Evolutionary conservation across 2,888 invertebrate genomes (phyloP).

Genomic region (Euspilapteryx auroguttella): DNA sequence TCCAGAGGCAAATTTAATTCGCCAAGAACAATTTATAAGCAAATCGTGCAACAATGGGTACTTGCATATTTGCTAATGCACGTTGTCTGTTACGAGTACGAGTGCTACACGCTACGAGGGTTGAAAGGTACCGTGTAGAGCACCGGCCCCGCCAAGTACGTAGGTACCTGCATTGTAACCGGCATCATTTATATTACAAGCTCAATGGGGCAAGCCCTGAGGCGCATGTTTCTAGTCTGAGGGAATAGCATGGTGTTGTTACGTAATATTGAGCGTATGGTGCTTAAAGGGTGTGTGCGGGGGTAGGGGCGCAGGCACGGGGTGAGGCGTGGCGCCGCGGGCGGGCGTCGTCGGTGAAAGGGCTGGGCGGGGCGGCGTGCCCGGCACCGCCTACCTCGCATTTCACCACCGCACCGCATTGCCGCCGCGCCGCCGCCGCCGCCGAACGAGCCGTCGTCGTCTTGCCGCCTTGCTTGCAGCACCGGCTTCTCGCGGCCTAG

Average conservation of each 20-base stretch:
- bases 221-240: conserved; percentile 32
- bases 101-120: conserved; percentile 11
- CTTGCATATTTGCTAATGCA: conserved; percentile 27
- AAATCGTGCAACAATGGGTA: conserved; percentile 22
- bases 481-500: conserved; percentile 42
- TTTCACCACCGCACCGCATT: conserved; percentile 36
- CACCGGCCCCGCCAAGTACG: conserved; percentile 1
- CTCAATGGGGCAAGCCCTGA: conserved; percentile 35
- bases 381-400: conserved; percentile 42
- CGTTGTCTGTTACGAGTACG: conserved; percentile 17
- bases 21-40: conserved; percentile 23
- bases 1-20: conserved; percentile 16
- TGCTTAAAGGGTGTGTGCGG: conserved; percentile 30
- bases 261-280: conserved; percentile 29
- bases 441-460: conserved; percentile 10
- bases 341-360: conserved; percentile 52
- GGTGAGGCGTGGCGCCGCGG: conserved; percentile 33
- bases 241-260: conserved; percentile 26
- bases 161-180: conserved; percentile 20
- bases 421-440: conserved; percentile 12
- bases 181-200: conserved; percentile 23
- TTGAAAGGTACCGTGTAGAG: conserved; percentile 13
- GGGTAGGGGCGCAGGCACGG: conserved; percentile 32
- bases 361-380: conserved; percentile 53
- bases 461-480: conserved; percentile 44